Evolutionary conservation across 2,797 vertebrate species (phyloP), one percentile per base, ranked within the genome.

Genomic region (Sibirionetta formosa): DNA sequence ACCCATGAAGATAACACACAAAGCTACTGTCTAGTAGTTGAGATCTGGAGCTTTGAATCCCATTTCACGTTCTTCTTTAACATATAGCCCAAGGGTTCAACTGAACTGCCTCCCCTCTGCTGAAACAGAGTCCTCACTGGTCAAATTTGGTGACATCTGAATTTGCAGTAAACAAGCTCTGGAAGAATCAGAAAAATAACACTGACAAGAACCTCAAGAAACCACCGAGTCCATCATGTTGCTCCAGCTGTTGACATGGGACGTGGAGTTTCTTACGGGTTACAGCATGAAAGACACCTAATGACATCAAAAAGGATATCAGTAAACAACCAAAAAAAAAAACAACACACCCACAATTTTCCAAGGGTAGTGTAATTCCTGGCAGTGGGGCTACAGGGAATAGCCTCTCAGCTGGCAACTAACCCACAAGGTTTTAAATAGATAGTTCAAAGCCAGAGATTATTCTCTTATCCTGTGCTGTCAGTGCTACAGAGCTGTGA

Each of bases 361-460:
- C 33, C 38, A 60, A 82, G 56, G 26, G 17, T 27, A 83, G 15
- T 33, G 17, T 26, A 93, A 75, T 70, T 95, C 71, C 58, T 58
- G 71, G 50, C 65, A 92, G 22, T 31, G 10, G 9, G 44, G 66
- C 18, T 48, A 84, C 24, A 94, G 66, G 51, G 79, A 93, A 77
- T 7, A 72, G 27, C 27, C 58, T 19, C 76, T 77, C 61, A 54
- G 71, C 53, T 90, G 82, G 86, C 77, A 93, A 89, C 20, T 18
- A 42, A 89, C 80, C 23, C 73, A 82, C 29, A 51, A 70, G 58
- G 86, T 82, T 96, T 96, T 96, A 96, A 96, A 94, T 38, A 95
- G 95, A 76, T 23, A 82, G 48, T 86, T 95, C 95, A 88, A 92
- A 93, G 91, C 36, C 71, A 94, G 81, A 95, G 76, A 96, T 96